Percentiles rank a stretch among this genome's conserved stretches.
Conservation (phyloP, 1,140 invertebrate genomes). For the Rhagoletis pomonella region DNA sequence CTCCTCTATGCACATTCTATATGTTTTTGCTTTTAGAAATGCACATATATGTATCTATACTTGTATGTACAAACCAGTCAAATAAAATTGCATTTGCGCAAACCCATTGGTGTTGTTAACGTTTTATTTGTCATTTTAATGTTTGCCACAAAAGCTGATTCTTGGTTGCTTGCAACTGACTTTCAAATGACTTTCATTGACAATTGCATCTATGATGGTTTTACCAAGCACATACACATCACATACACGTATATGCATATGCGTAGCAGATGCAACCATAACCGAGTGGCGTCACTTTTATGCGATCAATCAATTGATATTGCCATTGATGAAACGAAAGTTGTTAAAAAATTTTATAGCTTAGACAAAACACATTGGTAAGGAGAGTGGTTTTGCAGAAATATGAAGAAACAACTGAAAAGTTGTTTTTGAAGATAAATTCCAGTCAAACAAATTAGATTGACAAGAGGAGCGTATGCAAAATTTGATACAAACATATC, state of each 20-base stretch:
- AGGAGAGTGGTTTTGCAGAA: not conserved
- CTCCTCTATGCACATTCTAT: not conserved
- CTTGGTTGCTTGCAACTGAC: not conserved
- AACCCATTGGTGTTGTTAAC: not conserved
- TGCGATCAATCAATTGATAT: not conserved
- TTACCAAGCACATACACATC: too few species aligned
- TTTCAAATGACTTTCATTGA: slow-evolving; percentile 9
- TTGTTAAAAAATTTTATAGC: not conserved
- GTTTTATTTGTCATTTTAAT: not conserved
- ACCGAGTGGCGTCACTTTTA: slow-evolving; percentile 2
- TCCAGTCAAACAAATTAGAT: too few species aligned
- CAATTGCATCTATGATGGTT: not conserved
- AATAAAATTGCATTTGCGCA: not conserved
- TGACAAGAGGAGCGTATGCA: too few species aligned
- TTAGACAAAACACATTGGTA: not conserved
- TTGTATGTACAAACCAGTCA: too few species aligned
- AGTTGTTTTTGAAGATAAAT: too few species aligned
- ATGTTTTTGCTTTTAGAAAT: not conserved
- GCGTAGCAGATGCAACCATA: not conserved
- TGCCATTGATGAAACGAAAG: not conserved
- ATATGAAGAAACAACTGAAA: not conserved
- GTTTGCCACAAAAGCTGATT: slow-evolving; percentile 16
- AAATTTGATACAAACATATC: too few species aligned
- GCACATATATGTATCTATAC: not conserved
- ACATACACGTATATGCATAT: too few species aligned